These are phyloP conservation scores for Zelostemma sp. DNA, from an alignment of 1,140 invertebrate species.

Conservation along the genomic window DNA sequence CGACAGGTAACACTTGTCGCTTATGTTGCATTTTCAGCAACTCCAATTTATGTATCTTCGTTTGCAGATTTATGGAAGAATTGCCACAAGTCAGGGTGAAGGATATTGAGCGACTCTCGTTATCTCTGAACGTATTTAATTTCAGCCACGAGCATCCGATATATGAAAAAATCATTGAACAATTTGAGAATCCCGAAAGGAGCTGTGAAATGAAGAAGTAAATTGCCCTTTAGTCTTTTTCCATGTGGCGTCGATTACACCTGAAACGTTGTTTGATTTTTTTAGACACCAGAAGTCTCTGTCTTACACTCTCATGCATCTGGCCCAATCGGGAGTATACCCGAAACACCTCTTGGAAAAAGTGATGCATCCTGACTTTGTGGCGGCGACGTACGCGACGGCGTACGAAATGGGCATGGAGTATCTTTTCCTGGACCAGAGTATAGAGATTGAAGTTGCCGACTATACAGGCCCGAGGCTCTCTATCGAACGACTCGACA, in stretches of 20 bases:
- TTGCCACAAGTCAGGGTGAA: constrained; percentile 69
- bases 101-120: constrained; percentile 74
- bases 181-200: constrained; percentile 67
- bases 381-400: constrained; percentile 64
- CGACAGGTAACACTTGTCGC: constrained; percentile 60
- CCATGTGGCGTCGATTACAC: no score
- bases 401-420: constrained; percentile 63
- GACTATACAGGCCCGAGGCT: constrained; percentile 72
- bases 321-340: constrained; percentile 65
- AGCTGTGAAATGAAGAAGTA: constrained; percentile 65
- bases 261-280: constrained; percentile 9
- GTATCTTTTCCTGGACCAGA: constrained; percentile 71
- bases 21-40: constrained; percentile 16
- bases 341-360: constrained; percentile 69
- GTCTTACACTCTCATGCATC: constrained; percentile 65
- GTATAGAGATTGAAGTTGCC: constrained; percentile 72
- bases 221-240: constrained; percentile 13
- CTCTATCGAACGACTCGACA: constrained; percentile 50
- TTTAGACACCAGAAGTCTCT: constrained; percentile 63
- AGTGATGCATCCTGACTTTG: constrained; percentile 63
- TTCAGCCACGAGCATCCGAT: constrained; percentile 61
- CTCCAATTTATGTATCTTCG: constrained; percentile 9
- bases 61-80: constrained; percentile 46
- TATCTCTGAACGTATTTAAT: constrained; percentile 69
- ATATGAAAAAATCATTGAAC: constrained; percentile 63